Percentiles rank a stretch among this genome's conserved stretches.
Evolutionary conservation across 2,797 vertebrate species (phyloP).

Genomic region (Gallinago solitaria): DNA sequence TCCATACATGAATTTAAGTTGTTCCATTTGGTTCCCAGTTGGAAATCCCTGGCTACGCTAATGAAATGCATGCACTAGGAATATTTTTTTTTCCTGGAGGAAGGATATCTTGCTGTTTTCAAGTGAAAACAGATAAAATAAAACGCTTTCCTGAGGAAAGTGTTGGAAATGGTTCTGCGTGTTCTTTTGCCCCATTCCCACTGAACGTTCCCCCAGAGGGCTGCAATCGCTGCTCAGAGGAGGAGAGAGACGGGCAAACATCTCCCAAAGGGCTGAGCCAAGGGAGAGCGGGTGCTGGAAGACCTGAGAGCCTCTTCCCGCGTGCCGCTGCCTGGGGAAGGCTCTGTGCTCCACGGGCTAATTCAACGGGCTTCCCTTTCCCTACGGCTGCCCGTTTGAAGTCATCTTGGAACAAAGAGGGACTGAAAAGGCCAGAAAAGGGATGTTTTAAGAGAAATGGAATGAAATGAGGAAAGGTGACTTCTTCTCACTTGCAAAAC

Average conservation of each 20-base stretch:
- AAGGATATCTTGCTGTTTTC: slow-evolving; percentile 26
- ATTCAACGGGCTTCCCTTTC: background rate
- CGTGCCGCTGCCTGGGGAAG: background rate
- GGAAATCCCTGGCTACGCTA: background rate
- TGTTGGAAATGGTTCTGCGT: background rate
- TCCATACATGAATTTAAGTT: background rate
- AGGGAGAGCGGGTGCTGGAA: background rate
- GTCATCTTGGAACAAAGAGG: background rate
- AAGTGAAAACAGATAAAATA: slow-evolving; percentile 12
- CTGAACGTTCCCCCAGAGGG: background rate
- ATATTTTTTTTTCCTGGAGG: background rate
- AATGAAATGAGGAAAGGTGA: background rate
- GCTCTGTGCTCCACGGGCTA: background rate
- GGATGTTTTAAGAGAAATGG: background rate
- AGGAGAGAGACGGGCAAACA: background rate
- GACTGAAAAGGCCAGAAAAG: background rate
- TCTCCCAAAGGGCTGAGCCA: background rate
- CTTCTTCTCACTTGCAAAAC: background rate
- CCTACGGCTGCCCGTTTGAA: background rate
- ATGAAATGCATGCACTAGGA: background rate
- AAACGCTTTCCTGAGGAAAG: background rate
- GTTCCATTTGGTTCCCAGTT: background rate
- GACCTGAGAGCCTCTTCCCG: background rate
- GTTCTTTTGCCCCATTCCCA: background rate
- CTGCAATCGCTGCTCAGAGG: background rate